Evolutionary conservation across 2,888 invertebrate species (phyloP).

Genomic region (Tenthredo mesomela): DNA sequence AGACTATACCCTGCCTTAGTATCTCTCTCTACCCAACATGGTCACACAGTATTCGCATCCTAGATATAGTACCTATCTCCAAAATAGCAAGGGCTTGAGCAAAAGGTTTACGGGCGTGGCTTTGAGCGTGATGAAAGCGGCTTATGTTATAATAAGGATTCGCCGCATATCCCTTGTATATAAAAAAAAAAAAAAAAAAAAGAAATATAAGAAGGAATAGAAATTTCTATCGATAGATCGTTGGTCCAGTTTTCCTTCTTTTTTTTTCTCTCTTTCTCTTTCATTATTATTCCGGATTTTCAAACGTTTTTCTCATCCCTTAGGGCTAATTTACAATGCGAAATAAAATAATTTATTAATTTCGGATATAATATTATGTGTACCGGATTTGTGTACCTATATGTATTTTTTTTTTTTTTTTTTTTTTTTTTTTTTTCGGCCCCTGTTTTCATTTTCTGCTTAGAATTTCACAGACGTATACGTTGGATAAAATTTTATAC

Average conservation of each 20-base stretch:
- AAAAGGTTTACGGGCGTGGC: constrained; percentile 30
- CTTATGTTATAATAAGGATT: neutral
- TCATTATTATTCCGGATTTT: neutral
- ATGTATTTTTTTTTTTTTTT: too few species aligned
- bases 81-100: neutral
- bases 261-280: neutral
- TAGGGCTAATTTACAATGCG: too few species aligned
- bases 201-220: neutral
- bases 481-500: neutral
- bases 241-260: neutral
- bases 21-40: neutral
- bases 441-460: neutral
- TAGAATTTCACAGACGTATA: neutral
- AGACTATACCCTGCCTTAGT: neutral
- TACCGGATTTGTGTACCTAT: too few species aligned
- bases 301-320: neutral
- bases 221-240: neutral
- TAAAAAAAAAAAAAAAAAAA: neutral
- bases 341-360: too few species aligned
- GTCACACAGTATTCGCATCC: neutral
- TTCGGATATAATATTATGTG: too few species aligned
- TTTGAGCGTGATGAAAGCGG: constrained; percentile 1
- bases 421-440: neutral
- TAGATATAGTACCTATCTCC: constrained; percentile 16
- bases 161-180: neutral